A percentile compares a stretch with the other conserved stretches of the same genome.
phyloP scores from a whole-genome alignment of 2,113 vertebrate genomes.

The Circaetus cinerascens region DNA sequence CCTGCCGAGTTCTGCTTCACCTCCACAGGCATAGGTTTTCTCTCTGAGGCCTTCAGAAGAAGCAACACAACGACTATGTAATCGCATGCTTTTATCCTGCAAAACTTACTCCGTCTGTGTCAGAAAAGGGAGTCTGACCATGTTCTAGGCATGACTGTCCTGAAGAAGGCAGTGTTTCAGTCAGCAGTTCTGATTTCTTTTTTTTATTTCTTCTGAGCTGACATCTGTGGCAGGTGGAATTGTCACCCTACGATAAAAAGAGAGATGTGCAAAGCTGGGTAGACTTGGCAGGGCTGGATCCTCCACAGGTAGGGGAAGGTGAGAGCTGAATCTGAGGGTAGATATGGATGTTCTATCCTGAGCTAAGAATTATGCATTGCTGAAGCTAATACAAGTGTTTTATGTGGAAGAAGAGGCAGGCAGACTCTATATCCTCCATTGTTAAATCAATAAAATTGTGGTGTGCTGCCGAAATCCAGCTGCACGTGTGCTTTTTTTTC shows the following conservation, averaged over 20 bases:
- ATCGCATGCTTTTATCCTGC: not conserved
- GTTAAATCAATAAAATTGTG: not conserved
- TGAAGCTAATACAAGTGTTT: slow-evolving; percentile 18
- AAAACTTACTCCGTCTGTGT: not conserved
- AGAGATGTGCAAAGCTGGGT: not conserved
- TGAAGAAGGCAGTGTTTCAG: not conserved
- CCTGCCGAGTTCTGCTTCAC: not conserved
- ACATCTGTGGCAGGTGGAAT: not conserved
- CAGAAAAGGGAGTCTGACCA: not conserved
- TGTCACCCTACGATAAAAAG: not conserved
- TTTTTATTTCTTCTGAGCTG: not conserved
- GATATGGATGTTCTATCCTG: not conserved
- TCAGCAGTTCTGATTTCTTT: not conserved
- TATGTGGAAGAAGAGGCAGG: not conserved
- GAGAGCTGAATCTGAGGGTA: not conserved
- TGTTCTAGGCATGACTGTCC: not conserved
- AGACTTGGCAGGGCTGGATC: not conserved
- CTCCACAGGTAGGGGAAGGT: not conserved
- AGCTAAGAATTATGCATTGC: not conserved
- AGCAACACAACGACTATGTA: not conserved
- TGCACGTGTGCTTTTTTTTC: not conserved
- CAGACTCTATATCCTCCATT: not conserved
- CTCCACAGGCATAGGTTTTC: not conserved
- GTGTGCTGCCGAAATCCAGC: not conserved
- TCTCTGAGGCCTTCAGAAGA: slow-evolving; percentile 5